A percentile compares a stretch with the other conserved stretches of the same genome.
phyloP scores from a whole-genome alignment of 2,113 vertebrate genomes.

The Drymodes brunneopygia region DNA sequence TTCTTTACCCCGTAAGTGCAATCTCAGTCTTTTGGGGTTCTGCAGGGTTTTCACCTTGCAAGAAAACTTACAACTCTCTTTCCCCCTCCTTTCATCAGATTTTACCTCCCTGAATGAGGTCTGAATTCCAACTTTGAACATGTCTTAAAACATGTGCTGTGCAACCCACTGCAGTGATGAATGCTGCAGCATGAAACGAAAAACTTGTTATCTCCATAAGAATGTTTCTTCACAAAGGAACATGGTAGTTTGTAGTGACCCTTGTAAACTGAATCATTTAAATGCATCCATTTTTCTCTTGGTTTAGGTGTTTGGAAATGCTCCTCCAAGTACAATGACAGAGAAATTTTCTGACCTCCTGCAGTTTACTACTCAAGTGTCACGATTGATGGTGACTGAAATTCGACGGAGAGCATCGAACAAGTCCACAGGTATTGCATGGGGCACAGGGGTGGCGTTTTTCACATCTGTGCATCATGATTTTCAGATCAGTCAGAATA shows the following conservation, averaged over 20 bases:
- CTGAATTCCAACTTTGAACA: background rate
- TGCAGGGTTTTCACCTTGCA: background rate
- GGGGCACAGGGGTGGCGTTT: background rate
- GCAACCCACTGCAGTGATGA: background rate
- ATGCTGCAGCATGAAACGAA: background rate
- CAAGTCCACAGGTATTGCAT: constrained; percentile 90
- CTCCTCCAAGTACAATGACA: constrained; percentile 93
- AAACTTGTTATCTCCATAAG: background rate
- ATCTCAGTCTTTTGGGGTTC: background rate
- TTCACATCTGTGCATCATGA: background rate
- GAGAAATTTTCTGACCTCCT: constrained; percentile 98
- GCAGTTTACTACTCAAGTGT: constrained; percentile 99
- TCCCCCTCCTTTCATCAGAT: background rate
- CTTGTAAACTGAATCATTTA: background rate
- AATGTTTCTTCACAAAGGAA: background rate
- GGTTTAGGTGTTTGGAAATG: constrained; percentile 92
- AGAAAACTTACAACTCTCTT: background rate
- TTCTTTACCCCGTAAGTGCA: background rate
- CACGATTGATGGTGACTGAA: constrained; percentile 97
- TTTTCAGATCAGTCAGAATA: background rate
- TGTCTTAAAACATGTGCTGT: background rate
- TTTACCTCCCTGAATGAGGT: background rate
- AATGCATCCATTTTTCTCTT: background rate
- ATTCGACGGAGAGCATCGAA: constrained; percentile 96
- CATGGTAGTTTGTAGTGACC: background rate